Evolutionary conservation across 2,113 vertebrate genomes (phyloP).

Genomic region (Chamaetylas fuelleborni): DNA sequence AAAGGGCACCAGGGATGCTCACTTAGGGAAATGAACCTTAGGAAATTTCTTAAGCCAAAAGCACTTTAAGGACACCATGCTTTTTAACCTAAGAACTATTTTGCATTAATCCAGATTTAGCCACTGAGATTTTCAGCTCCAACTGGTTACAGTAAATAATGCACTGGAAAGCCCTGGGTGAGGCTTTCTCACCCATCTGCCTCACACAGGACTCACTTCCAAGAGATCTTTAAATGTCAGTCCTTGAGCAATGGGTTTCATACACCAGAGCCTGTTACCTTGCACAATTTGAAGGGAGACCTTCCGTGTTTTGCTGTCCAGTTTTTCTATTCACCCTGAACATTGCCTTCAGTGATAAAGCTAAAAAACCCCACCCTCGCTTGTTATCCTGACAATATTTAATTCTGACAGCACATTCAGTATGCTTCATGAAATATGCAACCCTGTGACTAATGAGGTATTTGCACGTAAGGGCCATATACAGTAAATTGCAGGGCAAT

Average conservation of each 20-base stretch:
- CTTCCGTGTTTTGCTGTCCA: slow-evolving; percentile 53
- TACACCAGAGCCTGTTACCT: neutral
- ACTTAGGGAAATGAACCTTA: neutral
- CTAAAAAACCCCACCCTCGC: slow-evolving; percentile 56
- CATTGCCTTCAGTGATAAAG: slow-evolving; percentile 68
- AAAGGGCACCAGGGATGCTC: neutral
- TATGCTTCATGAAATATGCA: slow-evolving; percentile 50
- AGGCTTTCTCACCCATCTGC: neutral
- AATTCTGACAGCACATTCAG: slow-evolving; percentile 65
- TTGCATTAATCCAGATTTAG: slow-evolving; percentile 11
- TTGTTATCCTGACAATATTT: slow-evolving; percentile 67
- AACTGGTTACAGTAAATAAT: slow-evolving; percentile 6
- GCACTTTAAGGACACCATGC: neutral
- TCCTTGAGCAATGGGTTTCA: neutral
- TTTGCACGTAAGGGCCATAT: slow-evolving; percentile 50
- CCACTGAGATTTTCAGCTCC: slow-evolving; percentile 6
- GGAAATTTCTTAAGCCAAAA: neutral
- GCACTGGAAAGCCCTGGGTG: neutral
- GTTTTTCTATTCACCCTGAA: slow-evolving; percentile 67
- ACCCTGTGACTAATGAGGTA: slow-evolving; percentile 52
- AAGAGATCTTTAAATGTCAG: neutral
- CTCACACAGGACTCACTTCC: neutral
- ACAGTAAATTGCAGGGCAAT: slow-evolving; percentile 26
- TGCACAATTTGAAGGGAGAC: neutral
- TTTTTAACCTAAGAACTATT: slow-evolving; percentile 6